Base-by-base conservation (phyloP, 2,113 vertebrate genomes). In the Natator depressus region DNA sequence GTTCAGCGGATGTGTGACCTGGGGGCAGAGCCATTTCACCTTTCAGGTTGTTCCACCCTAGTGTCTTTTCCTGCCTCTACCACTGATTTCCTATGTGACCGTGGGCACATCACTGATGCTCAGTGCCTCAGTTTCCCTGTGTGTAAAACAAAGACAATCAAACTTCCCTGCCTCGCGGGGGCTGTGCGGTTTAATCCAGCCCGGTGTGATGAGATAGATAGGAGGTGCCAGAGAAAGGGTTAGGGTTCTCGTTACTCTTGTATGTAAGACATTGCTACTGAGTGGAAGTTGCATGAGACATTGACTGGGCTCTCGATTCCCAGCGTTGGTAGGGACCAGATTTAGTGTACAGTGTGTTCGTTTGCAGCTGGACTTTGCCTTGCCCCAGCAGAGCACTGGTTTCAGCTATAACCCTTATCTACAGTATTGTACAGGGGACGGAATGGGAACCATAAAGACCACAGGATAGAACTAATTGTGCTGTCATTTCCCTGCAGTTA, bases 301-400 rank as follows among this genome's bases (percentile, higher is more conserved):
- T 0, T 0, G 42, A 31, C 31, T 0, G 0, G 31, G n/a, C 38
- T n/a, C 75, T 59, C 5, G 0, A n/a, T 0, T 0, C 38, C 42
- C 75, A 22, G 5, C 42, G 49, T 24, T 0, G 3, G 25, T 69
- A 59, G 46, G 0, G 0, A 47, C 2, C 0, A 1, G 35, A 14
- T 11, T 92, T 76, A 87, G 51, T 82, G 35, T 35, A 75, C 20
- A 81, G 42, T 0, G 0, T 55, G 59, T 80, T 87, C 69, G 31
- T 80, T 83, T 90, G 86, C 81, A 91, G 82, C 72, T 85, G 76
- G 91, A 94, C 91, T 92, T 91, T 20, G n/a, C 16, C 80, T 91
- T 88, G 69, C 42, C 57, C 22, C 83, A 46, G 75, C 86, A 93
- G 95, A 98, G 85, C 88, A 94, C 51, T 22, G 0, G 80, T 92